Evolutionary conservation across 2,113 vertebrate species (phyloP), one percentile per base, ranked within the genome.

Genomic region (Daphoenositta chrysoptera): DNA sequence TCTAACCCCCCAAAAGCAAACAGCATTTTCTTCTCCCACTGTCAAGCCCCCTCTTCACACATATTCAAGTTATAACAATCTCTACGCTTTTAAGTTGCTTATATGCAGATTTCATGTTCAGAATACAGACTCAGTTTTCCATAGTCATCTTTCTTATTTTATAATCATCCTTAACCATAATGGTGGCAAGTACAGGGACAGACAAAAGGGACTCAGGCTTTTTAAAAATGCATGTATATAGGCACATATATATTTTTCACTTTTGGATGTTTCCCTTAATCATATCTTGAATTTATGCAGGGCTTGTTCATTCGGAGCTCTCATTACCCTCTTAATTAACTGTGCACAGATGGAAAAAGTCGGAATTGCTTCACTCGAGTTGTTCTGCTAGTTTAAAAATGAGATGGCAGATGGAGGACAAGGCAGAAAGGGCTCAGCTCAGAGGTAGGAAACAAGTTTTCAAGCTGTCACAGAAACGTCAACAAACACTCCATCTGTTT

Each of bases 301-400:
- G 94, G 92, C 98, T 98, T 98, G 97, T 98, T 98, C 98, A 97
- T 97, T 97, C 97, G 53, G 95, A 97, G 97, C 98, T 98, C 98
- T 98, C 98, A 98, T 98, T 98, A 98, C 98, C 98, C 98, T 98
- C 98, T 98, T 98, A 98, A 98, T 98, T 98, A 98, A 98, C 98
- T 98, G 97, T 93, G 98, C 98, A 98, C 98, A 98, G 98, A 98
- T 98, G 98, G 98, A 98, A 98, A 98, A 98, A 98, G 98, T 98
- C 98, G 48, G 96, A 98, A 98, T 98, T 97, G 98, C 98, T 98
- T 97, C 98, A 98, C 97, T 98, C 18, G 97, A 98, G 98, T 98
- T 98, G 98, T 98, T 98, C 98, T 98, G 97, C 97, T 98, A 97
- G 98, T 97, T 98, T 98, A 97, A 97, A 98, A 98, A 98, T 98